Base-by-base conservation (phyloP, 2,888 invertebrate genomes). In the Odontocolon sp. region DNA sequence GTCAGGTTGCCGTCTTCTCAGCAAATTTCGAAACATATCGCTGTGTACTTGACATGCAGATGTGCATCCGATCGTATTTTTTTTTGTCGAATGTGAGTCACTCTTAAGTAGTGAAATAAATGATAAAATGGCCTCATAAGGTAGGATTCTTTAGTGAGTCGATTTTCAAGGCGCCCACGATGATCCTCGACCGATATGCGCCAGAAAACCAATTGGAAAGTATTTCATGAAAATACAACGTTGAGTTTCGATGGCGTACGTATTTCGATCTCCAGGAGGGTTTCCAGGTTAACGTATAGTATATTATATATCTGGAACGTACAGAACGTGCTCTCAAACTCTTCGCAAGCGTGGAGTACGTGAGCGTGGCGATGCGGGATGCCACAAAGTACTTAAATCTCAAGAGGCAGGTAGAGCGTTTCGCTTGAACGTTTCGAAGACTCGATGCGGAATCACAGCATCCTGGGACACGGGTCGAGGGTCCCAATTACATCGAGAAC, bases 361-460 rank as follows among this genome's bases (percentile, higher is more conserved):
- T 85, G 84, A 87, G 82, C 84, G 82, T 85, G 78, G 81, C 79
- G 72, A 70, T 68, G 78, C 70, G 70, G 82, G 81, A 81, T 84
- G 80, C 83, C 83, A 71, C 52, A 68, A 59, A 81, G 83, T 84
- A 82, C 85, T 85, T 84, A 86, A 85, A 82, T 87, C 84, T 80
- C 83, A 77, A 82, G 83, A 81, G 81, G 78, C 78, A 78, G 74
- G 77, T 40, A 73, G 73, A 75, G 72, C 42, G 54, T 67, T 57
- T 73, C 47, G 31, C 47, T 63, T 38, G 64, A 50, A n/a, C 14
- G 50, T 38, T 57, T 18, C 31, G 28, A 74, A 68, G 52, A 31
- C 63, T 52, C 61, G 52, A 61, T 77, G 71, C 78, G 73, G 80
- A 83, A 81, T 83, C 78, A 16, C 50, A 81, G 79, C 81, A 75